Base-by-base conservation (phyloP, 2,888 invertebrate species). In the Eulithis prunata region DNA sequence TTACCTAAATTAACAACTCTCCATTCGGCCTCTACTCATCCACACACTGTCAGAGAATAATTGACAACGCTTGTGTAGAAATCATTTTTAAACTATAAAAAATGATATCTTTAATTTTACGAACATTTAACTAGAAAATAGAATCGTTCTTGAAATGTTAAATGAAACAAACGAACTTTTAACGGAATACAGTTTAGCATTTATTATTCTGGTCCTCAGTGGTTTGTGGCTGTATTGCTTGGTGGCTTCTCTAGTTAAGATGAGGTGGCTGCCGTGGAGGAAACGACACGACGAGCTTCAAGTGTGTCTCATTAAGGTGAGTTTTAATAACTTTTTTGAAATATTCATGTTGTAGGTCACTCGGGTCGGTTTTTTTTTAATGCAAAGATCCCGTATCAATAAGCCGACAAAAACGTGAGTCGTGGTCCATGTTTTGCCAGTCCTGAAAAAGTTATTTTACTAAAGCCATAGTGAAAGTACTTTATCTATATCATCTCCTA, bases 1-100 rank as follows among this genome's bases (percentile, higher is more conserved):
- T 71, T 69, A 69, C 64, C 71, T 68, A 74, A 78, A 78, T 78
- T 78, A 75, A 71, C 79, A 78, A 65, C 65, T 72, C 70, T 66
- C 67, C 46, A 65, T 57, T 14, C 55, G 51, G 69, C 57, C 62
- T 62, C 54, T 38, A 53, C 58, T 36, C 58, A 65, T 68, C 65
- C 69, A 51, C 57, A 67, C 54, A 41, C 57, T 58, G 57, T 58
- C 49, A 49, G 56, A 56, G 38, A 53, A 61, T 61, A 64, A 68
- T 68, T 64, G 61, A 41, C 28, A 58, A 8, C 68, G 55, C 61
- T 65, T 57, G 61, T 64, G 61, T 60, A 3, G 21, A 38, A 54
- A 14, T 14, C 4, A 4, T 36, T 53, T 41, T 14, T 43, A 10
- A 10, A 45, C 21, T n/a, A 12, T 10, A 49, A 49, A 49, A 49